These are phyloP conservation scores for Conchocele bisecta DNA, from an alignment of 2,888 invertebrate species.

Conservation along the genomic window DNA sequence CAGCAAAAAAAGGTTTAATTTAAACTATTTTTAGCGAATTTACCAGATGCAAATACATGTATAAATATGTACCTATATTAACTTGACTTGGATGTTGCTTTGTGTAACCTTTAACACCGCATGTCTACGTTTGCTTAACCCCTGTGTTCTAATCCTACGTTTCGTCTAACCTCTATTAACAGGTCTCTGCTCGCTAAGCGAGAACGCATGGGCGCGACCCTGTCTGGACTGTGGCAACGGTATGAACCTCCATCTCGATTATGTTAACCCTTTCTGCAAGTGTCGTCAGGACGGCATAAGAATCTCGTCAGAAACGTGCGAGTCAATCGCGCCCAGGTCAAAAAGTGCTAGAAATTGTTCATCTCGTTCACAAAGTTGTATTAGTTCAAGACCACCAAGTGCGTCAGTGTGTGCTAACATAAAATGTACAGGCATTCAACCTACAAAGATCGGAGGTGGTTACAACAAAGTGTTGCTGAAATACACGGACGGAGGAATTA, in stretches of 20 bases:
- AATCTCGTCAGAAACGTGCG: constrained; percentile 49
- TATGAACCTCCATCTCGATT: constrained; percentile 73
- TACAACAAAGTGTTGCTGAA: constrained; percentile 62
- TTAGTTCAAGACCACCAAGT: constrained; percentile 59
- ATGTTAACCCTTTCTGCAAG: constrained; percentile 72
- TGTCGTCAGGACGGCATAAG: constrained; percentile 73
- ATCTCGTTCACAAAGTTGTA: constrained; percentile 51
- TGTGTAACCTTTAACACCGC: too few relatives aligned
- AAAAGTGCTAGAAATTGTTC: constrained; percentile 55
- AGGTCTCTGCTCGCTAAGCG: constrained; percentile 69
- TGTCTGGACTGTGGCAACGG: constrained; percentile 75
- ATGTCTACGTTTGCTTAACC: too few relatives aligned
- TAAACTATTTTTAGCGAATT: too few relatives aligned
- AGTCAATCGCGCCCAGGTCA: constrained; percentile 25
- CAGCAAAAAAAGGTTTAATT: too few relatives aligned
- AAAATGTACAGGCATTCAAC: constrained; percentile 19
- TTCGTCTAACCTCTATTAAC: constrained; percentile 63
- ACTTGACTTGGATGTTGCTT: too few relatives aligned
- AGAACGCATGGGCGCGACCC: constrained; percentile 68
- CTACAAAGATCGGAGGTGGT: constrained; percentile 22
- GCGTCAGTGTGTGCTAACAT: constrained; percentile 44
- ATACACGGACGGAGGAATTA: constrained; percentile 67
- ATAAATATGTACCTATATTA: too few relatives aligned
- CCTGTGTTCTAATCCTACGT: constrained; percentile 5
- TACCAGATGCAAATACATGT: too few relatives aligned